A percentile compares a stretch with the other conserved stretches of the same genome.
phyloP scores from a whole-genome alignment of 2,113 vertebrate species.

The Crotalus tigris region DNA sequence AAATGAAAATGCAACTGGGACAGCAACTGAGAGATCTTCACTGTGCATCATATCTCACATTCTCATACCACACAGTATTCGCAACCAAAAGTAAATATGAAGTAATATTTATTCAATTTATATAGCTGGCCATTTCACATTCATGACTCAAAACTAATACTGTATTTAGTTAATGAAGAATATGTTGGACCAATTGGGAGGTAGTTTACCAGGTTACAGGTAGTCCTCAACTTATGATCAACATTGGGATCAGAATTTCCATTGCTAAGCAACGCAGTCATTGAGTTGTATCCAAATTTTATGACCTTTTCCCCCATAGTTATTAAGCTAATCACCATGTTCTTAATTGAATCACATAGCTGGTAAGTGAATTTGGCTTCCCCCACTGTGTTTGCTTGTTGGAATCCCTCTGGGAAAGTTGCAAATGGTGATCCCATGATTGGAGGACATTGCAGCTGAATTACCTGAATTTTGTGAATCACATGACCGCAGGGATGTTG shows the following conservation, averaged over 20 bases:
- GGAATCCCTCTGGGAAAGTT: too few species aligned
- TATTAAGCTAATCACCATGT: neutral
- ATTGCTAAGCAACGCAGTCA: neutral
- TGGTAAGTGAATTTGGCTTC: neutral
- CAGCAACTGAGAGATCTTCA: neutral
- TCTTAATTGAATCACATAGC: neutral
- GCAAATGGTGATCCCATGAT: neutral
- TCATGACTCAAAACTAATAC: neutral
- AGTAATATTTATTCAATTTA: neutral
- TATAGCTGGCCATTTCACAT: neutral
- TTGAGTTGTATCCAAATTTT: neutral
- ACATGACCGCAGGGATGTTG: neutral
- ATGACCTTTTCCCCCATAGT: neutral
- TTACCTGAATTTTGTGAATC: neutral
- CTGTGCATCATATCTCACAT: neutral
- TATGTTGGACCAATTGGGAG: neutral
- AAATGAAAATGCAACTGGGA: neutral
- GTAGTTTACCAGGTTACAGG: neutral
- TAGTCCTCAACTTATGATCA: neutral
- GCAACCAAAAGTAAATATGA: neutral
- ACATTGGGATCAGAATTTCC: neutral
- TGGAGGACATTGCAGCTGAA: neutral
- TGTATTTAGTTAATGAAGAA: neutral
- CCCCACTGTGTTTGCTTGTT: neutral
- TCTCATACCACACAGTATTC: neutral